Evolutionary conservation across 2,888 invertebrate species (phyloP).

Genomic region (Chironomus tentans): DNA sequence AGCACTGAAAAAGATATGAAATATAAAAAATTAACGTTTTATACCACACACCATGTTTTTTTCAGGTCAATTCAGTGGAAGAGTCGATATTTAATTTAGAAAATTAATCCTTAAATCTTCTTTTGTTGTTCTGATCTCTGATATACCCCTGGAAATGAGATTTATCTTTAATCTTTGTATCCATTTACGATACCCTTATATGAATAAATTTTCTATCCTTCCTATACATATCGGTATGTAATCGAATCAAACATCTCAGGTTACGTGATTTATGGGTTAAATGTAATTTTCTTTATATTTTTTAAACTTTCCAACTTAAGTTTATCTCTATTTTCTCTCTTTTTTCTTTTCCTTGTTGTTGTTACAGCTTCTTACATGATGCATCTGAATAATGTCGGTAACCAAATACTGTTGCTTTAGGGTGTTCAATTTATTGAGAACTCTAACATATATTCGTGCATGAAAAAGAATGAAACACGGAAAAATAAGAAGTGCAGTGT

Average conservation of each 20-base stretch:
- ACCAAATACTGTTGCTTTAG: conserved; percentile 16
- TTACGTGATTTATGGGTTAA: conserved; percentile 18
- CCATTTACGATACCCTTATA: background rate
- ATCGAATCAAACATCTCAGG: conserved; percentile 14
- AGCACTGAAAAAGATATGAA: too few species aligned
- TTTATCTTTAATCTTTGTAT: background rate
- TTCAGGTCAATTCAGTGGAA: background rate
- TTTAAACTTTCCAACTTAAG: background rate
- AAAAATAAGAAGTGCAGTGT: background rate
- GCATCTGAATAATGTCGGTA: background rate
- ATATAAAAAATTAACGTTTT: too few species aligned
- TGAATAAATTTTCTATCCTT: background rate
- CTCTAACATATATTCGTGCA: background rate
- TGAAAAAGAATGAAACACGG: background rate
- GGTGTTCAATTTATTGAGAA: conserved; percentile 14
- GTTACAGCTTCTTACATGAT: background rate
- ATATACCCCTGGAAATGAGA: background rate
- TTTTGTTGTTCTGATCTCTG: background rate
- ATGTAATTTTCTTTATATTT: conserved; percentile 13
- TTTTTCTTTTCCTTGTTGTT: background rate
- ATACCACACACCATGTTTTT: background rate
- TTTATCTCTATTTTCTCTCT: background rate
- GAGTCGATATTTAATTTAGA: background rate
- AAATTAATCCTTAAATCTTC: background rate
- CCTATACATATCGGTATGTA: background rate